Evolutionary conservation across 92 coral and sea anemone genomes (phyloP).

Genomic region (Parazoanthus darwini): DNA sequence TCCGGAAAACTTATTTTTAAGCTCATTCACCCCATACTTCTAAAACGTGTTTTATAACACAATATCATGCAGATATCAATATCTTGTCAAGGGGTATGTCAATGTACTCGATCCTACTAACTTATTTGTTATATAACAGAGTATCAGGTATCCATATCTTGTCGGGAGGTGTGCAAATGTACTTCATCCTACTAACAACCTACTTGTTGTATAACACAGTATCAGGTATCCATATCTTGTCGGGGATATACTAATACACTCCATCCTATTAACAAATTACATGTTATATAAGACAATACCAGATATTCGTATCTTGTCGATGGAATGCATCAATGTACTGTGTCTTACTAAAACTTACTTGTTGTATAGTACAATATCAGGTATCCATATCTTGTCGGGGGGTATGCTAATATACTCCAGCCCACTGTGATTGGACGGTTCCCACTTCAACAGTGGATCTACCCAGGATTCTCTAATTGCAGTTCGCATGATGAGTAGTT

Average conservation of each 20-base stretch:
- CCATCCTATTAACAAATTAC: slow-evolving; percentile 44
- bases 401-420: slow-evolving; percentile 55
- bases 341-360: slow-evolving; percentile 56
- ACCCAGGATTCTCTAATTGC: slow-evolving; percentile 75
- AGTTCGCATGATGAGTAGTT: slow-evolving; percentile 65
- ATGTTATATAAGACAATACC: slow-evolving; percentile 85
- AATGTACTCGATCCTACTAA: too few species aligned
- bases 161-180: slow-evolving; percentile 52
- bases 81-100: too few species aligned
- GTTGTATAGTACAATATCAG: slow-evolving; percentile 86
- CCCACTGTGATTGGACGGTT: slow-evolving; percentile 68
- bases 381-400: slow-evolving; percentile 77
- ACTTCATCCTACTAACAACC: neutral
- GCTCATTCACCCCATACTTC: too few species aligned
- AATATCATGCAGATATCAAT: too few species aligned
- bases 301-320: slow-evolving; percentile 78
- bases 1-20: too few species aligned
- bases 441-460: slow-evolving; percentile 74
- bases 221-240: slow-evolving; percentile 84
- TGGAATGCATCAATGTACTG: slow-evolving; percentile 53
- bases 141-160: slow-evolving; percentile 87
- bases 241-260: slow-evolving; percentile 53
- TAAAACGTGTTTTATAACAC: too few species aligned
- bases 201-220: slow-evolving; percentile 86
- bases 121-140: slow-evolving; percentile 44